phyloP scores from a whole-genome alignment of 92 coral and sea anemone genomes.

The Zoanthus sansibaricus region DNA sequence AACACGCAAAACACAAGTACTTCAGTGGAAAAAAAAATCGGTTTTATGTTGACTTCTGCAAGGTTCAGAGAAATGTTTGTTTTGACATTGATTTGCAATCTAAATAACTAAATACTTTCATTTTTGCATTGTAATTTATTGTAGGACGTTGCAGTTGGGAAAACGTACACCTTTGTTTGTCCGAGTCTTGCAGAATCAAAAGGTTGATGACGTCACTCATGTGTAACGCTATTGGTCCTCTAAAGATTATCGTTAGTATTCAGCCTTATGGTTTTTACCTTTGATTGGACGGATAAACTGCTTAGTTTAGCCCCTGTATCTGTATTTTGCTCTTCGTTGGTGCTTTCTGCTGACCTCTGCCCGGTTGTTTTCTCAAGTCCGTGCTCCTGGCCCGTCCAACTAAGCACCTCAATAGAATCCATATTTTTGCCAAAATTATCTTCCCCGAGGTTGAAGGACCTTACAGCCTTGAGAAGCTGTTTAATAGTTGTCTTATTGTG shows the following conservation, averaged over 20 bases:
- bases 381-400: neutral
- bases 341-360: neutral
- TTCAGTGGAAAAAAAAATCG: too few relatives aligned
- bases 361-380: neutral
- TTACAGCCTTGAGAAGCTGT: constrained; percentile 19
- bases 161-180: too few relatives aligned
- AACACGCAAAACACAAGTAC: too few relatives aligned
- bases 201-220: too few relatives aligned
- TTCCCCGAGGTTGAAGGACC: constrained; percentile 5
- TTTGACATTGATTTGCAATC: too few relatives aligned
- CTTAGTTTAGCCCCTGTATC: neutral
- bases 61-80: too few relatives aligned
- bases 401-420: neutral
- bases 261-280: neutral
- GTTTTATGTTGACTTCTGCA: too few relatives aligned
- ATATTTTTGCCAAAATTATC: neutral
- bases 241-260: neutral
- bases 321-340: neutral
- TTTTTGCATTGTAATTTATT: too few relatives aligned
- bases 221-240: too few relatives aligned
- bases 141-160: too few relatives aligned
- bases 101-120: too few relatives aligned
- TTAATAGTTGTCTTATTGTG: constrained; percentile 21
- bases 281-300: neutral
- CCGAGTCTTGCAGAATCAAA: too few relatives aligned